Evolutionary conservation across 2,888 invertebrate genomes (phyloP), one percentile per base, ranked within the genome.

Genomic region (Mythimna vitellina): DNA sequence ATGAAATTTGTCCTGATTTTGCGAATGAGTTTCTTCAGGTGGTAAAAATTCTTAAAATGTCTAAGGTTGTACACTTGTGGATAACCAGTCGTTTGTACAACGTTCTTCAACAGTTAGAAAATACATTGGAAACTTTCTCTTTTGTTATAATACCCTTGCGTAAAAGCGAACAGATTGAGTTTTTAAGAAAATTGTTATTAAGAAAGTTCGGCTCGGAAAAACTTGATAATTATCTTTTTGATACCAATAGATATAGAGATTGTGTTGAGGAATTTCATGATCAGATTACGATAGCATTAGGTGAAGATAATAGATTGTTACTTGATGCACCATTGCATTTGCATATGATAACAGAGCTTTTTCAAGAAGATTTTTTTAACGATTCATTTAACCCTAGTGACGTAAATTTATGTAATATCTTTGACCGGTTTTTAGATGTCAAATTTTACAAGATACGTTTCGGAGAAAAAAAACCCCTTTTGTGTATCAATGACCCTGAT

Each of bases 1-100:
- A 86, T 76, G 86, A 86, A 80, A 85, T 86, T 42, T 81, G 80
- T 65, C 86, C 86, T 0, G 78, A 85, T 68, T 86, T 66, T 53
- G 62, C 77, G 9, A 35, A 64, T 42, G 70, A 74, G 32, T 77
- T 80, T 58, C 72, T 82, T 5, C 51, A 81, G 25, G 46, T 86
- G 62, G 62, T 82, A 22, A 61, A 70, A 60, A 32, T 64, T 1
- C 61, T 86, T 4, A 78, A 70, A 42, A 65, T 35, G 2, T 82
- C 80, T 0, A 82, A 72, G 46, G 38, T 75, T 56, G 42, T 63
- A 17, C 70, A 78, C 62, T 49, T 86, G 9, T 86, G 83, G 85
- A 76, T 86, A 22, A 78, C 85, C n/a, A 82, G 83, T 9, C 77
- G 86, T 38, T 68, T 81, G 0, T 85, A 76, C 14, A 77, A 76